phyloP scores from a whole-genome alignment of 2,888 invertebrate species.

The Tupiocoris notatus region DNA sequence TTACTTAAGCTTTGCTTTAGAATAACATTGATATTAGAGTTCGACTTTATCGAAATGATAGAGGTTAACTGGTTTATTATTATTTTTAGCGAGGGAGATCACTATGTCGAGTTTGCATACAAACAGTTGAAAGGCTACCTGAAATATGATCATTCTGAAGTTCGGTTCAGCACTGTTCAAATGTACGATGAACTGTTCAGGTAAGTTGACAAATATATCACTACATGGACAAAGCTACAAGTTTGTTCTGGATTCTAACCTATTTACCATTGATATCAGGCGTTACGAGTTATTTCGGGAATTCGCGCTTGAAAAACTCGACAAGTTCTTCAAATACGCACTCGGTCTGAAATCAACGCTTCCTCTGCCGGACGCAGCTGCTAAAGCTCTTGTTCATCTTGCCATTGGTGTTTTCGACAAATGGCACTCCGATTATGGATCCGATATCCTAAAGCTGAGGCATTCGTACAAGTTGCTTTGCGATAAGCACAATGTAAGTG shows the following conservation, averaged over 20 bases:
- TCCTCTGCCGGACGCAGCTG: constrained; percentile 57
- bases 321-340: constrained; percentile 53
- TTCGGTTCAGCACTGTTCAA: constrained; percentile 58
- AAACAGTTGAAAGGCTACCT: constrained; percentile 49
- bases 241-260: background rate
- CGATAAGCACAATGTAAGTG: constrained; percentile 43
- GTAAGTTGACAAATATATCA: constrained; percentile 48
- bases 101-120: constrained; percentile 21
- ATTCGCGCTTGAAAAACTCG: constrained; percentile 56
- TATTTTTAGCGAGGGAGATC: constrained; percentile 1
- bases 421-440: constrained; percentile 58
- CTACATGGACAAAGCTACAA: background rate
- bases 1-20: too few relatives aligned
- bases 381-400: constrained; percentile 55
- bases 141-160: constrained; percentile 58
- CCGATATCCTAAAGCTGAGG: constrained; percentile 55
- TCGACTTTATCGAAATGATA: too few relatives aligned
- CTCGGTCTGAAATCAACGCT: constrained; percentile 56
- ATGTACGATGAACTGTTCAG: constrained; percentile 58
- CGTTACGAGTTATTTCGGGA: constrained; percentile 58
- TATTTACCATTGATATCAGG: constrained; percentile 49
- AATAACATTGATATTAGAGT: too few relatives aligned
- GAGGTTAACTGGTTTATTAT: too few relatives aligned
- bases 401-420: constrained; percentile 56
- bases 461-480: constrained; percentile 55